Evolutionary conservation across 2,113 vertebrate species (phyloP), one percentile per base, ranked within the genome.

Genomic region (Leucoraja erinaceus): DNA sequence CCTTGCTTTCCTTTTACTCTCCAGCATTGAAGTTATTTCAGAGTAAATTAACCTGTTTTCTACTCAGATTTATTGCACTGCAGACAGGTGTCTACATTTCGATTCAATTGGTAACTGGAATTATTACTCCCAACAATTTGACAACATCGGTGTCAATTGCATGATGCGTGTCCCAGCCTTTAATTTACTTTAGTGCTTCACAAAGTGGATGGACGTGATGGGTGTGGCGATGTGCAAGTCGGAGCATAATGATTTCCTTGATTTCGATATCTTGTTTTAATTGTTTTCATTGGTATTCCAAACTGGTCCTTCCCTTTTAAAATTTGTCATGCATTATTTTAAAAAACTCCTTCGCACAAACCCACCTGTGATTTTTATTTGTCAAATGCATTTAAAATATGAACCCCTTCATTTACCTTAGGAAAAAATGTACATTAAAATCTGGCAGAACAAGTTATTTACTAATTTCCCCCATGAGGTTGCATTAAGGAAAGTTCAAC

Each of bases 241-340:
- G 38, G 66, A 8, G 54, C 66, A 91, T 38, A 91, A 91, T 91
- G 33, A 68, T 91, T 91, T 72, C 66, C 86, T 68, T 66, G 86
- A 91, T 91, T 86, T 91, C 66, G 63, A 72, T 91, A 91, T 91
- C 63, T 91, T 54, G 38, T 28, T 70, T 54, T 25, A 91, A 11
- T 91, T 72, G 68, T 18, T 91, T 91, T 74, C 20, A 7, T 54
- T 72, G 8, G 63, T 72, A 9, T 91, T 25, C 70, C 70, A 11
- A 91, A 5, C 38, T 72, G 5, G 9, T 38, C 22, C 20, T 70
- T 91, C 66, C 33, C 18, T 72, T 72, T 72, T 91, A 16, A 79
- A 79, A 70, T 20, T 10, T 47, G 70, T 16, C 5, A 16, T 28
- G 22, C 7, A 18, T 74, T 18, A 70, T 68, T 68, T 68, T 11